A percentile compares a stretch with the other conserved stretches of the same genome.
phyloP scores from a whole-genome alignment of 2,113 vertebrate genomes.

The Lanius collurio region DNA sequence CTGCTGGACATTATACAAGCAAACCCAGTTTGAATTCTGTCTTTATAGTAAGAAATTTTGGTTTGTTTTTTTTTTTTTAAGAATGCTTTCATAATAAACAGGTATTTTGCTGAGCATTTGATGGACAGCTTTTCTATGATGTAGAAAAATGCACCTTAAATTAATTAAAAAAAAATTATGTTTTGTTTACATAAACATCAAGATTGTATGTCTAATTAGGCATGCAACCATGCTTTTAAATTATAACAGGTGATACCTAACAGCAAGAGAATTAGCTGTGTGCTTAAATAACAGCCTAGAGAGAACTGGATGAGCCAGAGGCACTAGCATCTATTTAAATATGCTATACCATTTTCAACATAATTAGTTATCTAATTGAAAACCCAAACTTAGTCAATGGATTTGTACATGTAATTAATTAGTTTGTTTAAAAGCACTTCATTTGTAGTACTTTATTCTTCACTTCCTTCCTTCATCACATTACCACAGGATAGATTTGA shows the following conservation, averaged over 20 bases:
- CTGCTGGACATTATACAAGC: neutral
- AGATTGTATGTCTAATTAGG: neutral
- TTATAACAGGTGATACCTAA: constrained; percentile 9
- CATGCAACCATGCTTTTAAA: neutral
- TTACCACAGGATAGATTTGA: constrained; percentile 2
- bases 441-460: constrained; percentile 18
- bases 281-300: neutral
- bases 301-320: constrained; percentile 14
- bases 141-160: neutral
- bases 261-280: neutral
- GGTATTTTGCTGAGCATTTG: neutral
- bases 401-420: constrained; percentile 52
- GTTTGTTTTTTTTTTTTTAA: neutral
- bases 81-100: neutral
- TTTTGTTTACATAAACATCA: constrained; percentile 18
- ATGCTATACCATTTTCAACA: constrained; percentile 53
- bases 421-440: constrained; percentile 49
- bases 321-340: constrained; percentile 29
- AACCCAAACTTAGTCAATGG: constrained; percentile 14
- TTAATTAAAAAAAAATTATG: neutral
- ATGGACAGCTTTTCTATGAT: neutral
- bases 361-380: constrained; percentile 66
- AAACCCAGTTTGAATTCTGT: neutral
- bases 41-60: neutral
- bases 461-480: neutral